Percentiles rank a stretch among this genome's conserved stretches.
These are phyloP conservation scores for Torymus tubicola DNA, from an alignment of 2,888 invertebrate genomes.

Conservation along the genomic window DNA sequence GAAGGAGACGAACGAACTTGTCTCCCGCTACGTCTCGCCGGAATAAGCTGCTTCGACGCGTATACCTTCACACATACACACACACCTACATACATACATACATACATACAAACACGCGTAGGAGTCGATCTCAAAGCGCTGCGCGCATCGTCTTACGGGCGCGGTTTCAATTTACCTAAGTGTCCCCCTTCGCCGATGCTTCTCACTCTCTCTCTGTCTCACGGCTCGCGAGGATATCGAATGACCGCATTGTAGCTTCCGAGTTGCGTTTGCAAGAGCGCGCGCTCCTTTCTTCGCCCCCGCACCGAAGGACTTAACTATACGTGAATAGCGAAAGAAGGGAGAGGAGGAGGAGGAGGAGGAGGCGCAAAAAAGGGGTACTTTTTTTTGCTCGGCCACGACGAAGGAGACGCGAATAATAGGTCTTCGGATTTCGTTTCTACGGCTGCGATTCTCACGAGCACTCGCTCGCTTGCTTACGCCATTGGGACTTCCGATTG, in stretches of 20 bases:
- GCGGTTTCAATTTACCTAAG: slow-evolving; percentile 65
- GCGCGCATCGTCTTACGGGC: slow-evolving; percentile 61
- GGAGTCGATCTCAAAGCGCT: slow-evolving; percentile 48
- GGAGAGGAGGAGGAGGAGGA: neutral
- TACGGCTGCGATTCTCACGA: slow-evolving; percentile 53
- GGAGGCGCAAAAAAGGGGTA: slow-evolving; percentile 9
- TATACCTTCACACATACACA: slow-evolving; percentile 10
- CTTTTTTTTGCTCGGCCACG: neutral
- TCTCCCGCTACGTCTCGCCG: slow-evolving; percentile 4
- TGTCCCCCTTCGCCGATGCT: slow-evolving; percentile 53
- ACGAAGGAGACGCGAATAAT: slow-evolving; percentile 29
- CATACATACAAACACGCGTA: slow-evolving; percentile 3
- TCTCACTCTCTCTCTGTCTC: slow-evolving; percentile 26
- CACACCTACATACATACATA: slow-evolving; percentile 4
- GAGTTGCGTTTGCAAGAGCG: neutral
- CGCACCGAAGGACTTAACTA: slow-evolving; percentile 13
- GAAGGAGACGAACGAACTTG: slow-evolving; percentile 14
- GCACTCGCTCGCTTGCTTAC: neutral
- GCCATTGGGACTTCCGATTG: slow-evolving; percentile 42
- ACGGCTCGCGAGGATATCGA: slow-evolving; percentile 42
- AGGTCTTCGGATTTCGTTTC: slow-evolving; percentile 52
- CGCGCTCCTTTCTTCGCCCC: slow-evolving; percentile 1
- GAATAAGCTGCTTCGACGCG: no score
- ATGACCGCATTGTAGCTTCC: slow-evolving; percentile 52
- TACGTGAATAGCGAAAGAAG: slow-evolving; percentile 26